Base-by-base conservation (phyloP, 2,888 invertebrate species). In the Leptopilina myrica region DNA sequence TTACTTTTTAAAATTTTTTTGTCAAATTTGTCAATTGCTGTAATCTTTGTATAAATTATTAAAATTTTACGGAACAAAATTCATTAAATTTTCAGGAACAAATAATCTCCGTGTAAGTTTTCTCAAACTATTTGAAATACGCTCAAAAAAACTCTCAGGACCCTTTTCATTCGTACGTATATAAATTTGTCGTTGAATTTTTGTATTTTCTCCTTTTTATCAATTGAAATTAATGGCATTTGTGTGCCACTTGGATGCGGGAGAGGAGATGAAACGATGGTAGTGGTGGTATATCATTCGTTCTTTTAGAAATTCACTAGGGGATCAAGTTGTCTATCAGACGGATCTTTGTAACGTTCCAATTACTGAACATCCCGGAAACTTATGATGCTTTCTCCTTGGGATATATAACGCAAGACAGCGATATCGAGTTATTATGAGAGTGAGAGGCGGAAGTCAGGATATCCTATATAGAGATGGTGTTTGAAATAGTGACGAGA, bases 281-380 rank as follows among this genome's bases (percentile, higher is more conserved):
- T 49, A 2, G 33, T 33, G 33, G 3, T 4, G 33, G 33, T 49
- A 62, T n/a, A 15, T n/a, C 62, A 62, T 20, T 62, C 62, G 62
- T 62, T 62, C 62, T 62, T 33, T 62, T 62, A 62, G 62, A 62
- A 33, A 62, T 62, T 20, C 62, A 62, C 20, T 62, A 20, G 62
- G 43, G 84, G 82, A 85, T 85, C 85, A 83, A 81, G 81, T 82
- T 76, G 79, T 78, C 78, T 79, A 81, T 83, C 84, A 82, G 82
- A 80, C 69, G 76, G 82, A 84, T 83, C 81, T 56, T 82, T 62
- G 78, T 77, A 78, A 84, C 83, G 83, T 87, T 85, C 83, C 87
- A 86, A 86, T 86, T 86, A 86, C 82, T 67, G 76, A 83, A 84
- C 87, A 83, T 83, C 81, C 81, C 62, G 80, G 73, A 82, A 83